phyloP scores from a whole-genome alignment of 2,888 invertebrate genomes.

The Deroplatys truncata region DNA sequence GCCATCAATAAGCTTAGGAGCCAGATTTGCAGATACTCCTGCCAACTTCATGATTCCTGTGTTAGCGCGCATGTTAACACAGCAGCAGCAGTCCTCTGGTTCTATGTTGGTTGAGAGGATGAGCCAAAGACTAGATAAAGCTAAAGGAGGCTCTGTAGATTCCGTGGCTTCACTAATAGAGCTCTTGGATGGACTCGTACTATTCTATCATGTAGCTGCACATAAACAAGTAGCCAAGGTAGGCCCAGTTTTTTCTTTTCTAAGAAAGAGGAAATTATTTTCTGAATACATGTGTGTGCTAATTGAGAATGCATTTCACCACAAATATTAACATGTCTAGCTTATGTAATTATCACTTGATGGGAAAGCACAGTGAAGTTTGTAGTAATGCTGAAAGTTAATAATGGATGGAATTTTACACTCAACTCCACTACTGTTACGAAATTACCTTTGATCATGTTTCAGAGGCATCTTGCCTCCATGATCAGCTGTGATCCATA shows the following conservation, averaged over 20 bases:
- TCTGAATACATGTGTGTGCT: not conserved
- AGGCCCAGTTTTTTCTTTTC: not conserved
- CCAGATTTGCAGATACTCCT: not conserved
- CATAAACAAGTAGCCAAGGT: slow-evolving; percentile 59
- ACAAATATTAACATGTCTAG: not conserved
- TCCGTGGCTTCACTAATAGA: slow-evolving; percentile 52
- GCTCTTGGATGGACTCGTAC: slow-evolving; percentile 61
- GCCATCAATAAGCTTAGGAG: not conserved
- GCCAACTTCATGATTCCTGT: slow-evolving; percentile 24
- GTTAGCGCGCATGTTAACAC: slow-evolving; percentile 23
- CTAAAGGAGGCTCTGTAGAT: slow-evolving; percentile 49
- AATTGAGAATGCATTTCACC: not conserved
- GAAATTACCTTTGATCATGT: not conserved
- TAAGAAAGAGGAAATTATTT: not conserved
- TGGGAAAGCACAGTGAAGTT: not conserved
- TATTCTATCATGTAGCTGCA: slow-evolving; percentile 63
- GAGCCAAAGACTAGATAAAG: slow-evolving; percentile 32
- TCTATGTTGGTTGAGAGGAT: slow-evolving; percentile 23
- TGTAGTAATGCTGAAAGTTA: too few species aligned
- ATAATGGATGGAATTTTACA: not conserved
- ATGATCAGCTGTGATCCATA: too few species aligned
- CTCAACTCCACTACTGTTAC: not conserved
- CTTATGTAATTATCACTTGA: not conserved
- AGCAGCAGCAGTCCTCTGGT: slow-evolving; percentile 16
- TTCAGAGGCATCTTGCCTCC: too few species aligned